Percentiles rank a stretch among this genome's conserved stretches.
These are phyloP conservation scores for Laspeyria flexula DNA, from an alignment of 2,888 invertebrate genomes.

Conservation along the genomic window DNA sequence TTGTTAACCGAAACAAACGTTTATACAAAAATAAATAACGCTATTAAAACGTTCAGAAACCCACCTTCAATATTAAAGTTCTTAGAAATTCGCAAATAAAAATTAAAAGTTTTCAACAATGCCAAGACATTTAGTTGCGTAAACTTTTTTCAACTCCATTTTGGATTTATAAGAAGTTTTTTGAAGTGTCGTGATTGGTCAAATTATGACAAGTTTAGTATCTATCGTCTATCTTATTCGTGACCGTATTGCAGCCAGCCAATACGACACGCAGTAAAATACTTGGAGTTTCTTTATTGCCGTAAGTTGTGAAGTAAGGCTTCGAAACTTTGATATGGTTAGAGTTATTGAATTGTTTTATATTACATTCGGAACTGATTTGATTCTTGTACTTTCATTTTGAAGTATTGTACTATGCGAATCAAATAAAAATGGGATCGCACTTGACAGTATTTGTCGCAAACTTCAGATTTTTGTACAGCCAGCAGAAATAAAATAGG, in stretches of 20 bases:
- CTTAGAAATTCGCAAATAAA: background rate
- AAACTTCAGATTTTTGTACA: too few relatives aligned
- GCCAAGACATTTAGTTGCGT: conserved; percentile 18
- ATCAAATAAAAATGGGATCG: too few relatives aligned
- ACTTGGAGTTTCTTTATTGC: conserved; percentile 9
- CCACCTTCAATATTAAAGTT: conserved; percentile 8
- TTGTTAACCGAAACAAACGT: background rate
- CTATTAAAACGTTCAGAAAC: background rate
- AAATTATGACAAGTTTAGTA: conserved; percentile 50
- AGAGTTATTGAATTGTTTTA: background rate
- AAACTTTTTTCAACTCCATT: conserved; percentile 12
- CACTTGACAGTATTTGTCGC: too few relatives aligned
- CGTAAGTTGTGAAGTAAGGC: background rate
- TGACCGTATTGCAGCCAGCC: conserved; percentile 23
- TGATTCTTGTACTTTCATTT: too few relatives aligned
- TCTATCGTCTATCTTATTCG: conserved; percentile 9
- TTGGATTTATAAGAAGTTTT: conserved; percentile 15
- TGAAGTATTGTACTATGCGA: too few relatives aligned
- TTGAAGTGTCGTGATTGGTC: conserved; percentile 53
- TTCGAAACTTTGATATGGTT: background rate
- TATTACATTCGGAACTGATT: background rate
- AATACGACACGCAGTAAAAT: conserved; percentile 54
- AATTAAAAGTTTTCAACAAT: conserved; percentile 12
- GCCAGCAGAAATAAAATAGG: too few relatives aligned
- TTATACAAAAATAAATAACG: conserved; percentile 1